These are phyloP conservation scores for Halichoeres trimaculatus DNA, from an alignment of 2,113 vertebrate species.

Conservation along the genomic window DNA sequence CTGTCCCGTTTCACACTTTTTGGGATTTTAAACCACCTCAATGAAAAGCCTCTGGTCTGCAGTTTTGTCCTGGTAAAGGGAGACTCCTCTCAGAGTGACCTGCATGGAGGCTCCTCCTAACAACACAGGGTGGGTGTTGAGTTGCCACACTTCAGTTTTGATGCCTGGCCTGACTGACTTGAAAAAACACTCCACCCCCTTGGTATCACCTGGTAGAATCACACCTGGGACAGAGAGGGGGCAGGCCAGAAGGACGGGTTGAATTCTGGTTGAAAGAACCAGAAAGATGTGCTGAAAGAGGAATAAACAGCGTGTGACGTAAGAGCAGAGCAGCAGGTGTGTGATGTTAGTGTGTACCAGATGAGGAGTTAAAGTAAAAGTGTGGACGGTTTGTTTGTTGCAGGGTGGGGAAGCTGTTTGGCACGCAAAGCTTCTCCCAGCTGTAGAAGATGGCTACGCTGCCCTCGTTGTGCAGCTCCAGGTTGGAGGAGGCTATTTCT, in stretches of 20 bases:
- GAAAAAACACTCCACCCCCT: slow-evolving; percentile 85
- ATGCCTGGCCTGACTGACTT: slow-evolving; percentile 87
- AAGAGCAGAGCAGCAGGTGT: slow-evolving; percentile 19
- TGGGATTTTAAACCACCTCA: slow-evolving; percentile 82
- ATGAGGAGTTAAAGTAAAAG: slow-evolving; percentile 71
- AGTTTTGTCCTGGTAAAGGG: slow-evolving; percentile 85
- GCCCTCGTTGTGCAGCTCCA: slow-evolving; percentile 89
- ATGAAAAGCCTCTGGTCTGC: slow-evolving; percentile 82
- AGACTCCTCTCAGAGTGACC: slow-evolving; percentile 88
- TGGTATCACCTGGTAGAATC: slow-evolving; percentile 87
- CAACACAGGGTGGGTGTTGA: slow-evolving; percentile 90
- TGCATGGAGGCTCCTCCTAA: slow-evolving; percentile 89
- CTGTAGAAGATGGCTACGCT: slow-evolving; percentile 88
- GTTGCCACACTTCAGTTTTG: slow-evolving; percentile 89
- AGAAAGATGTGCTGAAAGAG: not conserved
- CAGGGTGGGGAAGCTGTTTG: slow-evolving; percentile 69
- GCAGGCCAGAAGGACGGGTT: not conserved
- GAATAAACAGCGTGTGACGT: slow-evolving; percentile 20
- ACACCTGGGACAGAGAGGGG: slow-evolving; percentile 82
- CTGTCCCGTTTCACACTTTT: not conserved
- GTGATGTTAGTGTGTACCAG: slow-evolving; percentile 57
- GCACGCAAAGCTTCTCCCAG: slow-evolving; percentile 84
- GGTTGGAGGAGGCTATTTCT: slow-evolving; percentile 81
- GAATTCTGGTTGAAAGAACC: not conserved
- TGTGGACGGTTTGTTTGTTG: slow-evolving; percentile 21